Evolutionary conservation across 2,888 invertebrate species (phyloP), one percentile per base, ranked within the genome.

Genomic region (Ormyrus pomaceus): DNA sequence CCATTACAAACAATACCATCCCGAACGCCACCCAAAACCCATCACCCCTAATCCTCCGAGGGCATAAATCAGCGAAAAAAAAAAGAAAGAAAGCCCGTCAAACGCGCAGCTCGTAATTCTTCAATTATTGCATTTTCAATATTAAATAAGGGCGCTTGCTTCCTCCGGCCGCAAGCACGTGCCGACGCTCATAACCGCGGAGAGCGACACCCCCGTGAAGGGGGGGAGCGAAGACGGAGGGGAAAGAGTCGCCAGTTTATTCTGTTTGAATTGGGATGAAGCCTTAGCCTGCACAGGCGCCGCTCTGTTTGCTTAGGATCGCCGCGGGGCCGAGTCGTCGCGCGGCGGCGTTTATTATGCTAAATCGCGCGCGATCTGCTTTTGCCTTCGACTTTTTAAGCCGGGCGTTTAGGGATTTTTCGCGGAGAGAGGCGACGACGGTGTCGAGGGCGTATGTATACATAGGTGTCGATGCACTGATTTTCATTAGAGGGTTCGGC

Each of bases 91-190:
- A 34, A 34, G 34, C 34, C 34, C 34, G 34, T 34, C 34, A 34
- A 34, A 4, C 34, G 0, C 34, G 34, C 34, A 34, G 34, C 34
- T 34, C 34, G 34, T 34, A 34, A 34, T 46, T 70, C 70, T 53
- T 19, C 53, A 50, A 75, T 68, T 48, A 62, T 56, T 66, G 65
- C 66, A 82, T 80, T 82, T 81, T 83, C 71, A 80, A 83, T 83
- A 84, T 83, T 82, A 83, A 81, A 80, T 56, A 68, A 61, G 58
- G 55, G 56, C 61, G 55, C 55, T 51, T 0, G n/a, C n/a, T 55
- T 66, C 45, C 34, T 34, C 45, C 10, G 4, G 48, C 58, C 53
- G 53, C 59, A 6, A 46, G 64, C 77, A 70, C 70, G 77, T 70
- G 75, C 6, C 66, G 13, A 19, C 45, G 68, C 68, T 50, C 77